phyloP scores from a whole-genome alignment of 2,888 invertebrate genomes.

The Campoletis raptor region DNA sequence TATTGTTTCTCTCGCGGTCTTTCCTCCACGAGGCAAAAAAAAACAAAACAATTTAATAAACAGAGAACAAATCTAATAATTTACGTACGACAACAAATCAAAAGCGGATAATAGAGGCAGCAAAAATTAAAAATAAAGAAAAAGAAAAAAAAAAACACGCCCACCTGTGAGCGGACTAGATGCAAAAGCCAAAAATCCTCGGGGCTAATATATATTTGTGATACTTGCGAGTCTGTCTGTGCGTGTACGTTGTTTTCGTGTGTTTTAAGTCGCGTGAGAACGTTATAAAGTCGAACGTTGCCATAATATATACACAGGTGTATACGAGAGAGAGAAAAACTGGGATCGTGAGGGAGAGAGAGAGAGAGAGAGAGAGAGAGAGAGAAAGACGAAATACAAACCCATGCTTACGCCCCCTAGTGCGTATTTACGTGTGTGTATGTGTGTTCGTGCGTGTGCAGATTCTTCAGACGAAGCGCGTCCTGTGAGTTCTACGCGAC shows the following conservation, averaged over 20 bases:
- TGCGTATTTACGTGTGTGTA: conserved; percentile 8
- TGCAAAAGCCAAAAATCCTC: conserved; percentile 46
- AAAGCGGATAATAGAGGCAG: not conserved
- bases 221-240: conserved; percentile 1
- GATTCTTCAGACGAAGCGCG: conserved; percentile 35
- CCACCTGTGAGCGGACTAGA: conserved; percentile 44
- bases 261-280: conserved; percentile 22
- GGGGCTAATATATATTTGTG: conserved; percentile 29
- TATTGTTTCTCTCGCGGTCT: conserved; percentile 11
- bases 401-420: conserved; percentile 32
- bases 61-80: not conserved
- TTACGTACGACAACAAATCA: not conserved
- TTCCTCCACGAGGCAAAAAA: not conserved
- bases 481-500: conserved; percentile 37
- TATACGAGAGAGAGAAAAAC: conserved; percentile 12
- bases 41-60: not conserved
- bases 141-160: conserved; percentile 48
- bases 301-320: conserved; percentile 45
- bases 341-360: not conserved
- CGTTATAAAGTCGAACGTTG: conserved; percentile 33
- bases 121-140: too few species aligned
- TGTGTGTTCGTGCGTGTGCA: conserved; percentile 17
- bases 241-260: not conserved
- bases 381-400: conserved; percentile 19
- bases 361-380: not conserved